phyloP scores from a whole-genome alignment of 2,888 invertebrate species.

The Agrotis ipsilon region DNA sequence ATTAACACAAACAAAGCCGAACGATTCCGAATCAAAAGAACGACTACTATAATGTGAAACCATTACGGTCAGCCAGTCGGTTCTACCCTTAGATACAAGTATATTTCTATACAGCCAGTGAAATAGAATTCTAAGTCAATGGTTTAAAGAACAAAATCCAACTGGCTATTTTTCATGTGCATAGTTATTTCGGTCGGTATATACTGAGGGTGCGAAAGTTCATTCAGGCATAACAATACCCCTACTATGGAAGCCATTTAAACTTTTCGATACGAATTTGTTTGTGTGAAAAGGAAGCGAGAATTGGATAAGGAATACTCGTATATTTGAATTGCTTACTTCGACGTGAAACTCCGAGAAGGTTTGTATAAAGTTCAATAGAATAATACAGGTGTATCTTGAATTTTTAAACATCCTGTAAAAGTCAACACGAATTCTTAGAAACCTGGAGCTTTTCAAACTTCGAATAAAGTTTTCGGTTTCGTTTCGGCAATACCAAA shows the following conservation, averaged over 20 bases:
- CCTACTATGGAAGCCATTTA: constrained; percentile 72
- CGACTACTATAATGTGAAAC: constrained; percentile 52
- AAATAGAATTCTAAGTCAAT: constrained; percentile 46
- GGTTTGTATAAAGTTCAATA: constrained; percentile 44
- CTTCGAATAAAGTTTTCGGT: constrained; percentile 27
- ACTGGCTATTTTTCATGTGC: constrained; percentile 54
- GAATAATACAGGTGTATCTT: constrained; percentile 47
- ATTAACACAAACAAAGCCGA: constrained; percentile 44
- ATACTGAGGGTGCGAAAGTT: constrained; percentile 76
- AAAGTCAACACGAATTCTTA: constrained; percentile 45
- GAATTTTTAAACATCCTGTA: constrained; percentile 34
- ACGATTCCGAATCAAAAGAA: constrained; percentile 45
- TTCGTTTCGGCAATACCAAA: constrained; percentile 40
- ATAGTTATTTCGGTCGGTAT: constrained; percentile 75
- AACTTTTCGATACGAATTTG: constrained; percentile 68
- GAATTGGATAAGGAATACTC: constrained; percentile 39
- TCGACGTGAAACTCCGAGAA: constrained; percentile 33
- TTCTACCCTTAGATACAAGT: constrained; percentile 35
- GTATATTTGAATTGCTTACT: constrained; percentile 44
- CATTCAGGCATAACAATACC: constrained; percentile 76
- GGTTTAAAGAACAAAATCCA: constrained; percentile 54
- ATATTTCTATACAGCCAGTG: constrained; percentile 21
- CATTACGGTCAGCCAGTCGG: constrained; percentile 55
- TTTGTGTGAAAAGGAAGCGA: constrained; percentile 57
- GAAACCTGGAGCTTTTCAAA: constrained; percentile 27